These are phyloP conservation scores for Zenarchopterus dispar DNA, from an alignment of 2,797 vertebrate species.

Conservation along the genomic window DNA sequence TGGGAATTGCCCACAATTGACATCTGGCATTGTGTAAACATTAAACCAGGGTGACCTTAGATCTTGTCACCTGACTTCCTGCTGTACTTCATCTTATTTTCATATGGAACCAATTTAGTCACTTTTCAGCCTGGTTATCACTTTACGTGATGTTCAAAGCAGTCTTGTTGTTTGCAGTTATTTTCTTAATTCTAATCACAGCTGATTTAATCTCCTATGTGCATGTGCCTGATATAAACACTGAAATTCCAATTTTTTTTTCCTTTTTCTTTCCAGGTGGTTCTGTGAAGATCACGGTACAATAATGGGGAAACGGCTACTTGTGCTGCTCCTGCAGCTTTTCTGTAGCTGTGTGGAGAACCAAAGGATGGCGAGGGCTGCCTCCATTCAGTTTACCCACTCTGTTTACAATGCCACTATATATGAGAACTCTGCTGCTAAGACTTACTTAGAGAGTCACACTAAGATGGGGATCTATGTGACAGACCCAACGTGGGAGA, in stretches of 20 bases:
- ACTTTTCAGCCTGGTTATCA: no score
- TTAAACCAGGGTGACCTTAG: no score
- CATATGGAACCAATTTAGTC: no score
- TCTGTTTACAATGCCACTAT: slow-evolving; percentile 93
- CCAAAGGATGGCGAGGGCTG: slow-evolving; percentile 77
- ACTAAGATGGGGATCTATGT: slow-evolving; percentile 95
- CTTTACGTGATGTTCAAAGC: no score
- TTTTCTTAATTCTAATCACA: no score
- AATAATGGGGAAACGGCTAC: slow-evolving; percentile 88
- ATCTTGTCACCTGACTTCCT: no score
- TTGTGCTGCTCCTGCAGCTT: slow-evolving; percentile 84
- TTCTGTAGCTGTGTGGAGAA: slow-evolving; percentile 84
- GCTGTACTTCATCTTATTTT: no score
- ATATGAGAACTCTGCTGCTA: slow-evolving; percentile 98
- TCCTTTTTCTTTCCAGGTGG: slow-evolving; percentile 77
- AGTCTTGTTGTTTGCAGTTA: no score
- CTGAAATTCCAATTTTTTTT: slow-evolving; percentile 17
- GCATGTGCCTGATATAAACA: neutral
- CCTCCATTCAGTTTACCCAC: slow-evolving; percentile 89
- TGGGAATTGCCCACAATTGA: no score
- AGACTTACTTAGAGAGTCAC: slow-evolving; percentile 94
- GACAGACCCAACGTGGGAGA: slow-evolving; percentile 88
- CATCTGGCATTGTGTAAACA: no score
- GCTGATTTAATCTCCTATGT: neutral
- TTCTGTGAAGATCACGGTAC: slow-evolving; percentile 82